Percentiles rank a stretch among this genome's conserved stretches.
phyloP scores from a whole-genome alignment of 2,888 invertebrate genomes.

The Eumacrocentrus americanus region DNA sequence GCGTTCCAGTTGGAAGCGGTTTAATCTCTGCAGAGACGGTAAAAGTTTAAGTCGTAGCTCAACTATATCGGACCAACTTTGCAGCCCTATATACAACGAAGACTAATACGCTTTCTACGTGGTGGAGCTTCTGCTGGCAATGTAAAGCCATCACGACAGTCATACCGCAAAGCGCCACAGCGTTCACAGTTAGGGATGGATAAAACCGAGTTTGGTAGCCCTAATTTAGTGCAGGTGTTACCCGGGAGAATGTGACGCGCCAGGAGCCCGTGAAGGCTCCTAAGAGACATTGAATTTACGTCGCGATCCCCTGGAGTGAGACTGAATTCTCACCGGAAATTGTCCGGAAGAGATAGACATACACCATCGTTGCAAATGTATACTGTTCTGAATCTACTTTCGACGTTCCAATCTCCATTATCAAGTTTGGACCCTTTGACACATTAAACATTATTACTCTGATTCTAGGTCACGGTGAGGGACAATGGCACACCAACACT shows the following conservation, averaged over 20 bases:
- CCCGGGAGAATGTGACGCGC: constrained; percentile 37
- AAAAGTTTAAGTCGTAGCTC: constrained; percentile 37
- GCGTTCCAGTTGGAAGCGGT: constrained; percentile 1
- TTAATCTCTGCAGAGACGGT: constrained; percentile 23
- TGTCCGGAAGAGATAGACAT: neutral
- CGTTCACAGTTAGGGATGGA: constrained; percentile 32
- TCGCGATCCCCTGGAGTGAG: constrained; percentile 24
- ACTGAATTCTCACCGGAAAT: constrained; percentile 13
- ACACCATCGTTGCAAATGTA: neutral
- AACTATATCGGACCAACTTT: constrained; percentile 32
- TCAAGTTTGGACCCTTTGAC: neutral
- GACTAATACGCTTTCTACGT: constrained; percentile 42
- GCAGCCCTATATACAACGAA: constrained; percentile 31
- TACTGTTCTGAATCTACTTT: neutral
- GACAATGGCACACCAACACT: constrained; percentile 79
- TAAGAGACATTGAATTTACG: constrained; percentile 39
- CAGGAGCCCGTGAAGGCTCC: constrained; percentile 30
- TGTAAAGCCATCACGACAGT: constrained; percentile 26
- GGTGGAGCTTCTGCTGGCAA: constrained; percentile 36
- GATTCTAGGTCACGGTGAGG: constrained; percentile 69
- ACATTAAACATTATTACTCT: constrained; percentile 5
- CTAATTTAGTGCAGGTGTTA: constrained; percentile 50
- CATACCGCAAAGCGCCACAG: constrained; percentile 21
- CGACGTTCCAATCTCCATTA: neutral
- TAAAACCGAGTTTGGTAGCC: constrained; percentile 45